Evolutionary conservation across 2,888 invertebrate species (phyloP).

Genomic region (Stegophylla sp.): DNA sequence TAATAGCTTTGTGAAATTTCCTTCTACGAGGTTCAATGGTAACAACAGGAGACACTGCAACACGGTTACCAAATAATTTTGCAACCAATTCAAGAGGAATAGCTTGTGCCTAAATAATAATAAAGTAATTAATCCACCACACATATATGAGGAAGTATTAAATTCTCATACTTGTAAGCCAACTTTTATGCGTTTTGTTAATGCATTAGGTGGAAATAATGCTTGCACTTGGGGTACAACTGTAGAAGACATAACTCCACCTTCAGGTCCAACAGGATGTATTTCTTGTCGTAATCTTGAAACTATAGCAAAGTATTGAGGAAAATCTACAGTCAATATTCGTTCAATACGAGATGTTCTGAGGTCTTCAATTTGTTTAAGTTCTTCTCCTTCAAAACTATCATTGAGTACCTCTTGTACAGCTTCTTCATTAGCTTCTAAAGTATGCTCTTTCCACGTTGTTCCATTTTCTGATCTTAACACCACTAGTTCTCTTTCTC

Average conservation of each 20-base stretch:
- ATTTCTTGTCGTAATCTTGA: constrained; percentile 95
- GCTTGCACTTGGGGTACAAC: constrained; percentile 89
- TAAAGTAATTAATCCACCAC: neutral
- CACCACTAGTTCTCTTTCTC: constrained; percentile 95
- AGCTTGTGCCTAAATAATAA: constrained; percentile 80
- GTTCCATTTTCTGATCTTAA: constrained; percentile 97
- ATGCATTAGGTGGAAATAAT: constrained; percentile 90
- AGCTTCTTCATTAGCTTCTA: constrained; percentile 84
- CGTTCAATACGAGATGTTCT: constrained; percentile 89
- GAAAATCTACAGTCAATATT: constrained; percentile 95
- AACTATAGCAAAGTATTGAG: constrained; percentile 96
- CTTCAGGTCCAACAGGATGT: constrained; percentile 95
- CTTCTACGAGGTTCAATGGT: constrained; percentile 96
- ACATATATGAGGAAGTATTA: neutral
- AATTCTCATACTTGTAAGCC: constrained; percentile 79
- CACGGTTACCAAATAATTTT: constrained; percentile 91
- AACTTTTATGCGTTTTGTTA: constrained; percentile 99
- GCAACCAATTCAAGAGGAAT: constrained; percentile 83
- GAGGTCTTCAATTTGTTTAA: constrained; percentile 81
- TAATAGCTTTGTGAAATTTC: constrained; percentile 98
- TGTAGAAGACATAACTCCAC: constrained; percentile 93
- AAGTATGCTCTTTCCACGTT: constrained; percentile 94
- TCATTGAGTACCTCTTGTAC: constrained; percentile 91
- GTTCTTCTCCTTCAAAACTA: constrained; percentile 84
- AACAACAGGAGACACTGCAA: constrained; percentile 95